phyloP scores from a whole-genome alignment of 1,140 invertebrate species.

The Lasioglossum albipes region DNA sequence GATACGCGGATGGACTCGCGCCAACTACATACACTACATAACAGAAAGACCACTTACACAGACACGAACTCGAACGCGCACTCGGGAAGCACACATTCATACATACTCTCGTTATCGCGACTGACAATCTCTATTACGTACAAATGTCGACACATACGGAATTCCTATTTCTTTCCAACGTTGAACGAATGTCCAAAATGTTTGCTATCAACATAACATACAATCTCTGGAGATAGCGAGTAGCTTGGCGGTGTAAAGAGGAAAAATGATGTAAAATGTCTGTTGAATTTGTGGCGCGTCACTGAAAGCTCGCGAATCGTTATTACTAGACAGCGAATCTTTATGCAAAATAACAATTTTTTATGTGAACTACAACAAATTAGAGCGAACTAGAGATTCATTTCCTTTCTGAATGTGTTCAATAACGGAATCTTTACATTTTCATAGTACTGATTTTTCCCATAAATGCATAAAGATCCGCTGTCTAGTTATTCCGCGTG shows the following conservation, averaged over 20 bases:
- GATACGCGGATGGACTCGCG: neutral
- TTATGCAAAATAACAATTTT: too few relatives aligned
- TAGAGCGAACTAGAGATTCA: too few relatives aligned
- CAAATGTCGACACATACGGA: neutral
- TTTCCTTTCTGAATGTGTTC: too few relatives aligned
- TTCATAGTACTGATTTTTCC: too few relatives aligned
- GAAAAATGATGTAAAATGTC: neutral
- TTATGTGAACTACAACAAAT: too few relatives aligned
- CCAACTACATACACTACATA: neutral
- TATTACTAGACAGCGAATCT: neutral
- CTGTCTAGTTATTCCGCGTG: too few relatives aligned
- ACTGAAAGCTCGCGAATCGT: neutral
- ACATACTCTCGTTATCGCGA: slow-evolving; percentile 41
- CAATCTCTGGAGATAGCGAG: neutral
- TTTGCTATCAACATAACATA: neutral
- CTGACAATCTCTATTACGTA: slow-evolving; percentile 55
- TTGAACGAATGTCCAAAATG: neutral
- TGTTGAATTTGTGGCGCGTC: neutral
- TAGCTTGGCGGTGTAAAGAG: neutral
- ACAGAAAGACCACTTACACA: too few relatives aligned
- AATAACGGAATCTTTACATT: too few relatives aligned
- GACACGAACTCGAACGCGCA: too few relatives aligned
- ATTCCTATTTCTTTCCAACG: neutral
- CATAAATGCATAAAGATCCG: too few relatives aligned
- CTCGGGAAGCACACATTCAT: too few relatives aligned